phyloP scores from a whole-genome alignment of 2,888 invertebrate genomes.

The Branchipolynoe longqiensis region DNA sequence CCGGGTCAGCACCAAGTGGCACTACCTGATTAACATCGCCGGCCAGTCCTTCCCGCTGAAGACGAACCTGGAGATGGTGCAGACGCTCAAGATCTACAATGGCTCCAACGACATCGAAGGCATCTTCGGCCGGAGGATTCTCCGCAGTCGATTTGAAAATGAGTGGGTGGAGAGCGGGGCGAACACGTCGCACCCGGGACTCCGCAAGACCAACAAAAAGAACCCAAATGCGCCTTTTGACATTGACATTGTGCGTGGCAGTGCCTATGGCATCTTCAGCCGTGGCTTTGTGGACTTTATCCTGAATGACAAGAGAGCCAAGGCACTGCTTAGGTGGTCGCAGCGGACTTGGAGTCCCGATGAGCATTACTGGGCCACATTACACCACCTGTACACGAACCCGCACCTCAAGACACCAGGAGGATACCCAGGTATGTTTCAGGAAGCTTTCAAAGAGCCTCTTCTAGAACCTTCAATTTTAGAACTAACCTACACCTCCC shows the following conservation, averaged over 20 bases:
- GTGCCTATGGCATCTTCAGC: conserved; percentile 80
- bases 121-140: conserved; percentile 71
- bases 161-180: conserved; percentile 67
- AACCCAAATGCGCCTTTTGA: conserved; percentile 70
- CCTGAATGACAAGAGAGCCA: conserved; percentile 71
- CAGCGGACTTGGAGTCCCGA: conserved; percentile 78
- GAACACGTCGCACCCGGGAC: conserved; percentile 58
- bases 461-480: background rate
- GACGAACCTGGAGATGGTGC: conserved; percentile 79
- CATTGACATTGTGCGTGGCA: conserved; percentile 76
- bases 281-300: conserved; percentile 78
- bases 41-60: conserved; percentile 79
- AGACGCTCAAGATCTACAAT: conserved; percentile 79
- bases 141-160: conserved; percentile 67
- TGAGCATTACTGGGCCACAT: conserved; percentile 80
- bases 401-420: conserved; percentile 76
- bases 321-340: conserved; percentile 77
- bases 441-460: background rate
- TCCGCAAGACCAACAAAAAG: conserved; percentile 68
- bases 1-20: conserved; percentile 70
- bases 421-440: conserved; percentile 74
- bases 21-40: conserved; percentile 80
- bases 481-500: too few species aligned
- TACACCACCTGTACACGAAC: conserved; percentile 76
- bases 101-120: conserved; percentile 81